Evolutionary conservation across 2,888 invertebrate genomes (phyloP), one percentile per base, ranked within the genome.

Genomic region (Eilema sororculum): DNA sequence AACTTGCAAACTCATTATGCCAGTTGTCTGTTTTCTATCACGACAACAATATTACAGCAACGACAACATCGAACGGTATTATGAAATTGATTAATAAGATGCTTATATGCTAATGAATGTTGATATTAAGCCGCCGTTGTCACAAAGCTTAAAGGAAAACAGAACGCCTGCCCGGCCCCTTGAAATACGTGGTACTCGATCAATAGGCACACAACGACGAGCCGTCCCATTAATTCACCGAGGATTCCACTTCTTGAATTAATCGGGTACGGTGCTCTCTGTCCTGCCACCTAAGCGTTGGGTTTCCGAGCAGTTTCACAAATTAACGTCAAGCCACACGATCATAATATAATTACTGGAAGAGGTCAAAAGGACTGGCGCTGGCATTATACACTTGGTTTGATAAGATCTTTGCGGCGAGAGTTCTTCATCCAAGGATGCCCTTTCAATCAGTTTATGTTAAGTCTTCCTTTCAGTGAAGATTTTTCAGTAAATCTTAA

Each of bases 281-380:
- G 82, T 79, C 82, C 84, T 82, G 84, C 86, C 81, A 86, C 86
- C 87, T 90, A 91, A 91, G 89, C 90, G 87, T 89, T 87, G 86
- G 91, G 88, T 90, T 91, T 90, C 91, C 89, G 86, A 90, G 90
- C 90, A 91, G 91, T 90, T 93, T 91, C 91, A 90, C 91, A 91
- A 92, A 91, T 93, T 91, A 92, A 91, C 91, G 88, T 90, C 89
- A 88, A 87, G 84, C 87, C 84, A 86, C 86, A 86, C 84, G 86
- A 88, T 89, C 86, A 87, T 88, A 89, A 89, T 89, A 88, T 86
- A 87, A 89, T 88, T 85, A 86, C 83, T 81, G 77, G 80, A 82
- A 81, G 81, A 80, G 82, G 79, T 83, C 80, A 78, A 81, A 81
- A 79, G 81, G 79, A 78, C 77, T 75, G 76, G 73, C 66, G 62